Percentiles rank a stretch among this genome's conserved stretches.
Evolutionary conservation across 1,140 invertebrate genomes (phyloP).

Genomic region (Agraylea sexmaculata): DNA sequence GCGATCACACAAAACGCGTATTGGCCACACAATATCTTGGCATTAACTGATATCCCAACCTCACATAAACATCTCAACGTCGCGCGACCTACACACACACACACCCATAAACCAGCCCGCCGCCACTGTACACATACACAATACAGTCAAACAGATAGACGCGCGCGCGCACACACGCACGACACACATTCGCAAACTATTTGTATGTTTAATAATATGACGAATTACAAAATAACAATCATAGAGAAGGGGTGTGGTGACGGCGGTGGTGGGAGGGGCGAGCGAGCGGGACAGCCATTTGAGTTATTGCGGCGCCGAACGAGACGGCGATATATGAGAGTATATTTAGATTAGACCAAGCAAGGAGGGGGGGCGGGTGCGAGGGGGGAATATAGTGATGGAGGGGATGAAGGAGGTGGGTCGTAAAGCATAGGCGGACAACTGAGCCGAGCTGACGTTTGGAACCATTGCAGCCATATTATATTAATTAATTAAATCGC

Average conservation of each 20-base stretch:
- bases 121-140: no score
- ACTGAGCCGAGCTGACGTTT: no score
- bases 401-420: constrained; percentile 17
- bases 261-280: constrained; percentile 1
- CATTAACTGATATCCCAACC: constrained; percentile 14
- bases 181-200: no score
- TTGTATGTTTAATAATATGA: constrained; percentile 7
- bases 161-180: no score
- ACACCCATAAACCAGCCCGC: constrained; percentile 10
- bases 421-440: constrained; percentile 21
- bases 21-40: constrained; percentile 15
- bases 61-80: constrained; percentile 19
- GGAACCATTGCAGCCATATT: no score
- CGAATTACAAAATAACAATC: constrained; percentile 2
- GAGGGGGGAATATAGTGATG: constrained; percentile 2
- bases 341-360: neutral
- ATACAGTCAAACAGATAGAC: no score
- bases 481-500: no score
- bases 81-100: constrained; percentile 4
- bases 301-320: neutral
- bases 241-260: neutral
- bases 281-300: neutral
- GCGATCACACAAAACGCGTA: constrained; percentile 14
- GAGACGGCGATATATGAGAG: neutral
- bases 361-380: neutral